phyloP scores from a whole-genome alignment of 2,113 vertebrate species.

The Daboia siamensis region DNA sequence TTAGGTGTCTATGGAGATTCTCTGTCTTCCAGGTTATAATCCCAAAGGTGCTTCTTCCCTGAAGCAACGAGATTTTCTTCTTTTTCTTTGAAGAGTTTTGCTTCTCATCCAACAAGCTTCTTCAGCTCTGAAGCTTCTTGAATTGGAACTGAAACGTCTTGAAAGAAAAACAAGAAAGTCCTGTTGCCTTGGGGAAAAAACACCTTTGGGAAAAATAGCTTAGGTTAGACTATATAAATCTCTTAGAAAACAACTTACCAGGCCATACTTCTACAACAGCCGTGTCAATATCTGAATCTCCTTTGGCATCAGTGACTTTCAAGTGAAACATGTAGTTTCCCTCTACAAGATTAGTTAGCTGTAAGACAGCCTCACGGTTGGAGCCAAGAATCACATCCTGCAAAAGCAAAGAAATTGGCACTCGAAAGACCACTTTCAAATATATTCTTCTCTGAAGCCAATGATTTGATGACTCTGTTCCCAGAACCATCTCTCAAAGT shows the following conservation, averaged over 20 bases:
- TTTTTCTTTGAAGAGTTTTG: too few relatives aligned
- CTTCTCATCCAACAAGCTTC: too few relatives aligned
- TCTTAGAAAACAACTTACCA: constrained; percentile 73
- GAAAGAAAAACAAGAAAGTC: too few relatives aligned
- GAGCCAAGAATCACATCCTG: constrained; percentile 85
- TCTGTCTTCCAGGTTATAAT: too few relatives aligned
- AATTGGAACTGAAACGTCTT: too few relatives aligned
- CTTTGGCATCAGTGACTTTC: constrained; percentile 75
- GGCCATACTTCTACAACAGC: constrained; percentile 86
- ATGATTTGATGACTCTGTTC: neutral
- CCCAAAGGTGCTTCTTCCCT: too few relatives aligned
- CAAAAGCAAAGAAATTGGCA: neutral
- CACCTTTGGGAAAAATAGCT: too few relatives aligned
- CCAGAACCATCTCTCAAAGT: neutral
- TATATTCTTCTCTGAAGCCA: neutral
- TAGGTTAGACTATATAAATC: constrained; percentile 20
- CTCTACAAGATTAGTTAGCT: constrained; percentile 85
- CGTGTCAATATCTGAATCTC: constrained; percentile 73
- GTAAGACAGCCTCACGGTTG: constrained; percentile 70
- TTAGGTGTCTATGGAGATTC: too few relatives aligned
- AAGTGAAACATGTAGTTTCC: constrained; percentile 86
- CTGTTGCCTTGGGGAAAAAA: too few relatives aligned
- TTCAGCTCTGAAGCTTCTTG: too few relatives aligned
- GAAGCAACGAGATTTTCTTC: too few relatives aligned
- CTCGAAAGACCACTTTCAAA: neutral